Base-by-base conservation (phyloP, 1,140 invertebrate genomes). In the Maconellicoccus hirsutus region DNA sequence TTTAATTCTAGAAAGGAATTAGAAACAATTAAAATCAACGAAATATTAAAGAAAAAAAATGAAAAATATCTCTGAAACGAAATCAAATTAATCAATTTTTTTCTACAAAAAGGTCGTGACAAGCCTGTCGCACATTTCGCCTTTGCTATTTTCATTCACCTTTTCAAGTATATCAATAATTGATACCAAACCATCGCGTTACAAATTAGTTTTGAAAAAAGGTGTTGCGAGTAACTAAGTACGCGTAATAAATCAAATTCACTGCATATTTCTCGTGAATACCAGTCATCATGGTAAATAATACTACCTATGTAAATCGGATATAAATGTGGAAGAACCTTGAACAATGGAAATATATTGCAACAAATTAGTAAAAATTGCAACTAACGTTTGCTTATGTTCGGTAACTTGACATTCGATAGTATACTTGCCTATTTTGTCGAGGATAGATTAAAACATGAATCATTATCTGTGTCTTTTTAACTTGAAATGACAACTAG, bases 1-100 rank as follows among this genome's bases (percentile, higher is more conserved):
- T 19, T 71, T 12, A 71, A 22, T 66, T 70, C 27, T 25, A 39
- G 21, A 71, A 52, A 14, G 38, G 1, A 16, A 52, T 52, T 52
- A 52, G n/a, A 8, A 52, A 52, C 2, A 52, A 33, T 33, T 33
- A 12, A 6, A 6, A 33, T 12, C 3, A 33, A 6, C 12, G 29
- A 6, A 33, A 3, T 12, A 33, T 33, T 33, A 6, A 6, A 33
- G 3, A 33, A 33, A 33, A 33, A 12, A 33, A 33, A 33, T 33
- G 12, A 12, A 6, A 33, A 6, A 33, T n/a, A n/a, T n/a, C n/a
- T n/a, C n/a, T n/a, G n/a, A n/a, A n/a, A n/a, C n/a, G n/a, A n/a
- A n/a, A n/a, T n/a, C n/a, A n/a, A n/a, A n/a, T n/a, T n/a, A n/a
- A n/a, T n/a, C n/a, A n/a, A n/a, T n/a, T n/a, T n/a, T n/a, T n/a